phyloP scores from a whole-genome alignment of 2,113 vertebrate genomes.

The Eira barbara region DNA sequence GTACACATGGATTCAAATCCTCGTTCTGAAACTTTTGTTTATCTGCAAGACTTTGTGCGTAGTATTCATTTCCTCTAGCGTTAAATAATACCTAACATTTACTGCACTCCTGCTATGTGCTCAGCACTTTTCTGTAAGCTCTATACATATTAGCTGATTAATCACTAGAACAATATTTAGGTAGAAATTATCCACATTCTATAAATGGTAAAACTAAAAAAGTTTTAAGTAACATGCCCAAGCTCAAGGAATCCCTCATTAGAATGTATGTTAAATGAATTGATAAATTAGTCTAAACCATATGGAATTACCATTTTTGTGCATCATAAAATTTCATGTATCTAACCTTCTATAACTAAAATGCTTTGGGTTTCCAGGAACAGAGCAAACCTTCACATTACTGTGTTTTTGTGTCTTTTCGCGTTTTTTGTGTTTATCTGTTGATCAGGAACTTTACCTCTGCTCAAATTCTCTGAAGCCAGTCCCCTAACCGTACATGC shows the following conservation, averaged over 20 bases:
- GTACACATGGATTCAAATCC: neutral
- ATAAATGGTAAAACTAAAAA: neutral
- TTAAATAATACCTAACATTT: neutral
- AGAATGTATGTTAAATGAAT: neutral
- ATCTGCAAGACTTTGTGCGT: neutral
- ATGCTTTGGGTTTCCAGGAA: neutral
- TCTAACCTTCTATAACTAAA: neutral
- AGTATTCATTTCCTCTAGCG: neutral
- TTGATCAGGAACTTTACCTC: neutral
- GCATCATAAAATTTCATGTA: neutral
- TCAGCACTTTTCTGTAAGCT: neutral
- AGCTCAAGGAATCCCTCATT: neutral
- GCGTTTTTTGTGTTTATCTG: no score
- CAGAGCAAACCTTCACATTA: neutral
- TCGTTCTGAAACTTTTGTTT: neutral
- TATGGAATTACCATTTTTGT: neutral
- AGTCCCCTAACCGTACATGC: neutral
- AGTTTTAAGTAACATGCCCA: neutral
- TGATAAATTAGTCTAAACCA: neutral
- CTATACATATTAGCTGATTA: neutral
- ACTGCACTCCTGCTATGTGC: neutral
- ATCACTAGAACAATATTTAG: neutral
- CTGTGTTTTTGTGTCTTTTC: neutral
- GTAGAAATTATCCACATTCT: neutral
- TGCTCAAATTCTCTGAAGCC: neutral